These are phyloP conservation scores for Andrena bicolor DNA, from an alignment of 2,888 invertebrate genomes.

Conservation along the genomic window DNA sequence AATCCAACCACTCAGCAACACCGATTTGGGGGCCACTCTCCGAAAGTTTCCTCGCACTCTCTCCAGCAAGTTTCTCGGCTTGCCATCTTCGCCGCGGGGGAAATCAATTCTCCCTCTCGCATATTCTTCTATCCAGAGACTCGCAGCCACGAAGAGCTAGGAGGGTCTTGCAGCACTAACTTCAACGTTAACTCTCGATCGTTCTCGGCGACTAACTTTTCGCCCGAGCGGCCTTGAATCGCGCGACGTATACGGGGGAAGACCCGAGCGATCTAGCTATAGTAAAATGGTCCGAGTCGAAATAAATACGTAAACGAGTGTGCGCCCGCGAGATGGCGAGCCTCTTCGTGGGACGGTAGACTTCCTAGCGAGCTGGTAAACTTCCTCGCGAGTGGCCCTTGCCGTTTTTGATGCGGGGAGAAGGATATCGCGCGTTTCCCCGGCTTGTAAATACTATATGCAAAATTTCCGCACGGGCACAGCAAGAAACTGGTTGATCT, in stretches of 20 bases:
- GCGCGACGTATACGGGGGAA: too few relatives aligned
- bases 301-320: not conserved
- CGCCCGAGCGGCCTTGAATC: too few relatives aligned
- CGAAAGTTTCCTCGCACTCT: constrained; percentile 7
- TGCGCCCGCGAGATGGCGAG: too few relatives aligned
- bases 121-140: too few relatives aligned
- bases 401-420: not conserved
- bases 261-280: too few relatives aligned
- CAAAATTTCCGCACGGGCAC: constrained; percentile 3
- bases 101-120: not conserved
- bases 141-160: too few relatives aligned
- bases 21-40: constrained; percentile 41
- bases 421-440: not conserved
- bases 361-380: not conserved
- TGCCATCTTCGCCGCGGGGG: not conserved
- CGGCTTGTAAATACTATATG: not conserved
- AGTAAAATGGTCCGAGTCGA: not conserved
- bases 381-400: constrained; percentile 20
- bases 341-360: not conserved
- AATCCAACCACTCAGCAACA: not conserved
- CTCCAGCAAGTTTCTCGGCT: not conserved
- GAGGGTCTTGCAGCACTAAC: too few relatives aligned
- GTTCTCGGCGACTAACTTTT: too few relatives aligned
- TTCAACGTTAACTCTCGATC: too few relatives aligned
- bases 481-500: constrained; percentile 8